These are phyloP conservation scores for Dicrostonyx torquatus DNA, from an alignment of 2,797 vertebrate genomes.

Conservation along the genomic window DNA sequence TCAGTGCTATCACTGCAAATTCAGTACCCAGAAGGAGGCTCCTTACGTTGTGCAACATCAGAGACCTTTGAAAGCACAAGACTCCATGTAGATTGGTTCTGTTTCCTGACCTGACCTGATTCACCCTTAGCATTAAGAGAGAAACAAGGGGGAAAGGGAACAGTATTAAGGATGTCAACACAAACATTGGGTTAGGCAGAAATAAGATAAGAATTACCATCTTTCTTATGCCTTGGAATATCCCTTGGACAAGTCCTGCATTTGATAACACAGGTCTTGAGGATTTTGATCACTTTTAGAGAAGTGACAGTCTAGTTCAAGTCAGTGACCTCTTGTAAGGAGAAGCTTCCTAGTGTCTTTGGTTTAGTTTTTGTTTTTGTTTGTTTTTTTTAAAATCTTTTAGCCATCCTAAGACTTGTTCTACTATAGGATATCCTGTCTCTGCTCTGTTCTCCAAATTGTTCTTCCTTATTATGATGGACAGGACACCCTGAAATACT, in stretches of 20 bases:
- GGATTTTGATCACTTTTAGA: conserved; percentile 5
- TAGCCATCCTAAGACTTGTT: neutral
- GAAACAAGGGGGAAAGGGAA: neutral
- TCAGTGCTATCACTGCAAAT: neutral
- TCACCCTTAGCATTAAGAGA: neutral
- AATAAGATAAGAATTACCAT: neutral
- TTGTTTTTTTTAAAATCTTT: neutral
- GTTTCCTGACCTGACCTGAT: neutral
- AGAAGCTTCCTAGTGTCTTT: neutral
- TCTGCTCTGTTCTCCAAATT: neutral
- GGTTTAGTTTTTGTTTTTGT: neutral
- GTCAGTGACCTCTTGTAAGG: neutral
- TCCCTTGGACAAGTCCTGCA: neutral
- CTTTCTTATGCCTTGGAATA: neutral
- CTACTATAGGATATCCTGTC: neutral
- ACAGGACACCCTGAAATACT: neutral
- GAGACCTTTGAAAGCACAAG: neutral
- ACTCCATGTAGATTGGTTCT: neutral
- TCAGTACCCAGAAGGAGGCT: neutral
- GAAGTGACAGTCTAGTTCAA: neutral
- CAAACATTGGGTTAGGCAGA: neutral
- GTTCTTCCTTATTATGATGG: neutral
- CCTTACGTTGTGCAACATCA: neutral
- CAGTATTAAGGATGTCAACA: neutral
- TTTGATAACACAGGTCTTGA: neutral